Base-by-base conservation (phyloP, 2,888 invertebrate species). In the Caenorhabditis sulstoni region DNA sequence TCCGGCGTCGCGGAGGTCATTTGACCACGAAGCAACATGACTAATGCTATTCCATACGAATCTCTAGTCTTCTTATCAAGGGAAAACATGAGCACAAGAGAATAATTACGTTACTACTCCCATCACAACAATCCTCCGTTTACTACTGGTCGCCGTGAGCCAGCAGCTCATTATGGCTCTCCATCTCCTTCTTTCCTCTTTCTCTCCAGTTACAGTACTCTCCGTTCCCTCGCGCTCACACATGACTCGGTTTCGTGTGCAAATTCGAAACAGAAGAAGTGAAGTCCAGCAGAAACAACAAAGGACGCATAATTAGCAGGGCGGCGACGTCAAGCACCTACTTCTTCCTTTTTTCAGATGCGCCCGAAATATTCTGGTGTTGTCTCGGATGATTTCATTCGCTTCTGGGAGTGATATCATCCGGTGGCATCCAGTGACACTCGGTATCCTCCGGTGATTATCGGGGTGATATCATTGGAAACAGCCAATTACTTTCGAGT, bases 21-120 rank as follows among this genome's bases (percentile, higher is more conserved):
- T 71, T 62, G 71, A 71, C 62, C 62, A 57, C 55, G 29, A 55
- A 62, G 37, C 22, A 53, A 23, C 41, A 62, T 70, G 70, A 62
- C 50, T 61, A 61, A 61, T 62, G 29, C 29, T 29, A 5, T 29
- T 29, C 29, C 29, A 29, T 29, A 29, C 29, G 29, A 29, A 5
- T 29, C 29, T 3, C 29, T 7, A 3, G 29, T 29, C 7, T 29
- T 29, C 29, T 29, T n/a, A n/a, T n/a, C 29, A 7, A 7, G 29
- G 29, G 29, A 29, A 29, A 29, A 29, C 29, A 29, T 3, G 4
- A 7, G 29, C 4, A 3, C 29, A 52, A 52, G 11, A 52, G 20
- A 49, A 49, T 52, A 23, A 37, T 53, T 37, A 35, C 53, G 53
- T 29, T 29, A 3, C 11, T 11, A 1, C 29, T 37, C 9, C 16